phyloP scores from a whole-genome alignment of 2,113 vertebrate genomes.

The Sander vitreus region DNA sequence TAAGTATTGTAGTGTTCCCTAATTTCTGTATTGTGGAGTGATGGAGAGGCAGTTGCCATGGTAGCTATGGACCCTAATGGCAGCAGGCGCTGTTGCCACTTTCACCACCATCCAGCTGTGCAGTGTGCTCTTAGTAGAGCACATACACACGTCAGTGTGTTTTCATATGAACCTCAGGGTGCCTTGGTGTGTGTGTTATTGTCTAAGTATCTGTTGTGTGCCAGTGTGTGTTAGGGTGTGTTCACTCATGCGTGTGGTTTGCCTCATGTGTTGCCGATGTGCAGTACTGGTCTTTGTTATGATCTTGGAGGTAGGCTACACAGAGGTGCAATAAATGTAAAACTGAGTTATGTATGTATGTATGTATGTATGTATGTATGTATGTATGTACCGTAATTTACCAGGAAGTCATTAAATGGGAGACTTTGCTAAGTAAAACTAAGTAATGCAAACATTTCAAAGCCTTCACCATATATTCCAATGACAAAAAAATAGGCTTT shows the following conservation, averaged over 20 bases:
- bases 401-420: background rate
- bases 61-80: constrained; percentile 60
- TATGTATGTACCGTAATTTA: background rate
- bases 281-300: constrained; percentile 16
- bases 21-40: constrained; percentile 33
- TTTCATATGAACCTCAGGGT: constrained; percentile 24
- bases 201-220: constrained; percentile 26
- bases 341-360: background rate
- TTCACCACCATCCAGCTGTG: constrained; percentile 42
- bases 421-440: background rate
- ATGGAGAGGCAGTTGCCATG: constrained; percentile 76
- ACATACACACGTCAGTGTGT: constrained; percentile 8
- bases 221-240: constrained; percentile 45
- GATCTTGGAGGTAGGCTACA: background rate
- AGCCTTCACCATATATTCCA: background rate
- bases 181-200: constrained; percentile 3
- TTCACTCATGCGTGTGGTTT: constrained; percentile 50
- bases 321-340: constrained; percentile 24
- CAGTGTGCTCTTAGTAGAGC: constrained; percentile 11
- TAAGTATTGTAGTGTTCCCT: constrained; percentile 25
- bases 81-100: constrained; percentile 56
- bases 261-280: constrained; percentile 27
- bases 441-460: background rate
- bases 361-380: background rate
- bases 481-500: background rate